Base-by-base conservation (phyloP, 2,888 invertebrate genomes). In the Drosophila falleni region DNA sequence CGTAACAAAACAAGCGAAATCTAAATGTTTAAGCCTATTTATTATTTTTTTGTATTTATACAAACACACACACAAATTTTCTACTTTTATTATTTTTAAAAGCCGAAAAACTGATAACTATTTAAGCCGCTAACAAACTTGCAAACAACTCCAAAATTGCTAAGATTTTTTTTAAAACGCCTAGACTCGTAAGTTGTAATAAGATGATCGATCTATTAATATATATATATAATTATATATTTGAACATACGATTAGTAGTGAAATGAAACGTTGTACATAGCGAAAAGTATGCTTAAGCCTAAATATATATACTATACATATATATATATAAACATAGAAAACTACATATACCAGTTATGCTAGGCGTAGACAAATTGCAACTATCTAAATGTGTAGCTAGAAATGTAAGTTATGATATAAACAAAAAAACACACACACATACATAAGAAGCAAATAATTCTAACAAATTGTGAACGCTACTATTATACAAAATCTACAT, bases 281-380 rank as follows among this genome's bases (percentile, higher is more conserved):
- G 77, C 50, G 26, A 65, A 56, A 68, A 42, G 19, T 66, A 67
- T 49, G 42, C 59, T 47, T 70, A 75, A 68, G 65, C 41, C 66
- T 66, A 55, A 42, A 53, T 61, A 78, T 79, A 46, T 61, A 64
- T 42, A 61, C 56, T 61, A 42, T 59, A 60, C 58, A 69, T 56
- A 71, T 47, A 63, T 44, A 74, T 29, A 78, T 62, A 72, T 55
- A 71, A 46, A 59, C n/a, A 74, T 54, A 67, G 26, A 49, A n/a
- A 64, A 63, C 47, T 83, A 71, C 74, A 71, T 81, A 78, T 81
- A 89, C 89, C 89, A 89, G 89, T 84, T 89, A 84, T 87, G 71
- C 73, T 89, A 89, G 89, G 87, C 76, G 89, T 84, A 84, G 89
- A 83, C 50, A 72, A 85, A 89, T 86, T 86, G 80, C 66, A 77